Evolutionary conservation across 2,888 invertebrate species (phyloP).

Genomic region (Zhuqinia jingwanae): DNA sequence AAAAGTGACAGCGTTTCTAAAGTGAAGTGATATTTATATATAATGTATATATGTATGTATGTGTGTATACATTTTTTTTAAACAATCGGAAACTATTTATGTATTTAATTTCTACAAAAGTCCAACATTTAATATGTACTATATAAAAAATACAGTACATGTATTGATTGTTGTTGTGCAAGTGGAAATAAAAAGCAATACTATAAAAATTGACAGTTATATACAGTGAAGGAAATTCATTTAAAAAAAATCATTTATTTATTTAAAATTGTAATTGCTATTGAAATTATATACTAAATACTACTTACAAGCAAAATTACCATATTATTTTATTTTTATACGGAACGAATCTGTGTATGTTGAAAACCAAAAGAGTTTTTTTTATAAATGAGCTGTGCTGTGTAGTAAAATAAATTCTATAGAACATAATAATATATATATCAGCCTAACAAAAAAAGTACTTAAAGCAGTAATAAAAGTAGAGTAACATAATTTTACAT

Average conservation of each 20-base stretch:
- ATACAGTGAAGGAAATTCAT: constrained; percentile 31
- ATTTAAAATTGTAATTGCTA: constrained; percentile 11
- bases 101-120: constrained; percentile 15
- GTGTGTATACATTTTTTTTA: too few species aligned
- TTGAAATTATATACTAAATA: not conserved
- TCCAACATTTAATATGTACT: too few species aligned
- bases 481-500: too few species aligned
- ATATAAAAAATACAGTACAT: too few species aligned
- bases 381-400: too few species aligned
- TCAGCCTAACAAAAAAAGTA: not conserved
- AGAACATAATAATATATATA: too few species aligned
- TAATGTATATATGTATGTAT: too few species aligned
- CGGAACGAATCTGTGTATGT: too few species aligned
- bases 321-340: too few species aligned
- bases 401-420: too few species aligned
- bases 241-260: constrained; percentile 28
- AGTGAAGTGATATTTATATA: constrained; percentile 36
- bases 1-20: constrained; percentile 8
- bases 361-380: too few species aligned
- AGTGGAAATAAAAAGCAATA: constrained; percentile 8
- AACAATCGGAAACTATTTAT: not conserved
- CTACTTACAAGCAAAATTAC: too few species aligned
- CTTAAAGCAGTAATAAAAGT: not conserved
- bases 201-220: constrained; percentile 14
- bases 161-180: constrained; percentile 34